Base-by-base conservation (phyloP, 1,140 invertebrate genomes). In the Bombus superbus region DNA sequence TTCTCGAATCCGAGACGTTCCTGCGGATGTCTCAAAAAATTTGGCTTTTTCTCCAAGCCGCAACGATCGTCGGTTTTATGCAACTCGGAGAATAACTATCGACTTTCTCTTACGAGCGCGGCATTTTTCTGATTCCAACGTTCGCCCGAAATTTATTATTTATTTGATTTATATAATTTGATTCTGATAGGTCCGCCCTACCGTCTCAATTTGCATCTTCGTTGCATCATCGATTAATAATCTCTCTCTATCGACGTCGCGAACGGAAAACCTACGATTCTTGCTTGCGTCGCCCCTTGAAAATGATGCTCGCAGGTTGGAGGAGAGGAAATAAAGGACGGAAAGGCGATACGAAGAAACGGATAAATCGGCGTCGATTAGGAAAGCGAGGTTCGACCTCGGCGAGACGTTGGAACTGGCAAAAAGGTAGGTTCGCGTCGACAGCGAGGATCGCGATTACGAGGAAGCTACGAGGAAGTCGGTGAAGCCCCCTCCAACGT, bases 381-480 rank as follows among this genome's bases (percentile, higher is more conserved):
- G 18, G 73, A 73, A 62, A 74, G 44, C 3, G 53, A 1, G 53
- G 1, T 28, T 62, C 69, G 53, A 74, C n/a, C 80, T 82, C 80
- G 28, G 9, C 11, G 9, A 74, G 32, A 42, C 25, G 62, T 62
- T 28, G 4, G 11, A 62, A 18, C n/a, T 4, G 8, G 57, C 71
- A 18, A 35, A 66, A 44, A 75, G 62, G 42, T 64, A 32, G 74
- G 44, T 57, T 47, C 74, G 44, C 84, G 84, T 72, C 87, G 81
- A 84, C 86, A 86, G 88, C 84, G 86, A 79, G 77, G 86, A 87
- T 90, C 81, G 72, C 87, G 85, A 89, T 89, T 89, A 92, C 88
- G 90, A 93, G 92, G 92, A 92, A 93, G 92, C 92, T 91, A 92
- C 92, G 86, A 94, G 93, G 92, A 94, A 94, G 94, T 91, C 86